Evolutionary conservation across 2,113 vertebrate species (phyloP), one percentile per base, ranked within the genome.

Genomic region (Eupsittula cactorum): DNA sequence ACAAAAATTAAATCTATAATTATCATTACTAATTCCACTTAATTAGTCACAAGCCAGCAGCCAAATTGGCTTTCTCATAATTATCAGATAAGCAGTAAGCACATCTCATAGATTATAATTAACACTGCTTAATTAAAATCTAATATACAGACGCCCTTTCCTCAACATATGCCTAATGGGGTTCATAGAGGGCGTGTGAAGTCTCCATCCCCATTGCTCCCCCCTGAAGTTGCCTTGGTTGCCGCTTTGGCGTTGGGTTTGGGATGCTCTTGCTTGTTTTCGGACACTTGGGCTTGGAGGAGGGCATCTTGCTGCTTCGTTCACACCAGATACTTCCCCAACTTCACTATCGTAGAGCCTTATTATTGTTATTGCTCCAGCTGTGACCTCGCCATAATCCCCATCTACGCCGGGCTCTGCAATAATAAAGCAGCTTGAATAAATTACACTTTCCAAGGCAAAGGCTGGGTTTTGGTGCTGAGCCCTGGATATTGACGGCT

Each of bases 61-160:
- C 97, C 98, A 98, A 98, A 98, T 98, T 98, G 97, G 97, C 98
- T 98, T 98, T 98, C 98, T 98, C 98, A 98, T 98, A 98, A 98
- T 98, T 98, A 98, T 98, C 98, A 98, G 98, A 98, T 98, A 98
- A 98, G 97, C 97, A 97, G 98, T 98, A 98, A 98, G 98, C 98
- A 98, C 98, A 98, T 98, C 98, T 98, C 98, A 98, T 98, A 98
- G 98, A 98, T 98, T 98, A 98, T 98, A 98, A 98, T 98, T 98
- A 98, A 98, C 98, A 98, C 97, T 97, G 98, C 98, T 98, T 98
- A 98, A 98, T 98, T 98, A 98, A 98, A 98, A 98, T 97, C 98
- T 98, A 98, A 98, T 98, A 98, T 98, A 98, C 97, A 97, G 97
- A 97, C 94, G 97, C 97, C 97, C 97, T 97, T 97, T 98, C 97